Evolutionary conservation across 2,113 vertebrate genomes (phyloP).

Genomic region (Rana temporaria): DNA sequence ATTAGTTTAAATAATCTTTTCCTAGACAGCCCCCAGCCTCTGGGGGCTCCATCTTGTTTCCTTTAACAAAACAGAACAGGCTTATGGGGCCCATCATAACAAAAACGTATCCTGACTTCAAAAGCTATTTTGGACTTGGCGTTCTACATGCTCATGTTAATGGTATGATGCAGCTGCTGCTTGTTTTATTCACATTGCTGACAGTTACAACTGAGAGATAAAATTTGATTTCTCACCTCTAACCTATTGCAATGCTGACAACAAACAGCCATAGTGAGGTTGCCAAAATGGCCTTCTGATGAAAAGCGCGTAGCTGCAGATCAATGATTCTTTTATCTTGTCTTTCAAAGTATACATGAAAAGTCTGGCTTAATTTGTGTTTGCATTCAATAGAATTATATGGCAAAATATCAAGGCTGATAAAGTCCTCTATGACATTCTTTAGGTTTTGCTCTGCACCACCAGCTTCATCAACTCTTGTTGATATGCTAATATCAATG

Average conservation of each 20-base stretch:
- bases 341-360: conserved; percentile 19
- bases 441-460: neutral
- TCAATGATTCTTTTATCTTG: conserved; percentile 26
- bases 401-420: conserved; percentile 3
- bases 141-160: conserved; percentile 32
- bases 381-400: neutral
- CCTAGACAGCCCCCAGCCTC: conserved; percentile 20
- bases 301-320: neutral
- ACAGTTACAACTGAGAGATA: conserved; percentile 52
- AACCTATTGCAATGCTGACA: conserved; percentile 46
- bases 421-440: neutral
- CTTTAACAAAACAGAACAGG: conserved; percentile 11
- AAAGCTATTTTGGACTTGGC: conserved; percentile 43
- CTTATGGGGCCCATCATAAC: neutral
- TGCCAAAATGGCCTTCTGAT: conserved; percentile 30
- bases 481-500: too few species aligned
- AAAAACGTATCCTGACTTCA: conserved; percentile 40
- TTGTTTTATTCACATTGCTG: conserved; percentile 41
- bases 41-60: conserved; percentile 8
- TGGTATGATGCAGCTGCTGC: conserved; percentile 50
- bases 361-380: conserved; percentile 9
- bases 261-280: conserved; percentile 10
- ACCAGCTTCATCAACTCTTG: too few species aligned
- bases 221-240: conserved; percentile 51
- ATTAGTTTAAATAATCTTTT: conserved; percentile 12